Base-by-base conservation (phyloP, 2,888 invertebrate species). In the Chironomus tentans region DNA sequence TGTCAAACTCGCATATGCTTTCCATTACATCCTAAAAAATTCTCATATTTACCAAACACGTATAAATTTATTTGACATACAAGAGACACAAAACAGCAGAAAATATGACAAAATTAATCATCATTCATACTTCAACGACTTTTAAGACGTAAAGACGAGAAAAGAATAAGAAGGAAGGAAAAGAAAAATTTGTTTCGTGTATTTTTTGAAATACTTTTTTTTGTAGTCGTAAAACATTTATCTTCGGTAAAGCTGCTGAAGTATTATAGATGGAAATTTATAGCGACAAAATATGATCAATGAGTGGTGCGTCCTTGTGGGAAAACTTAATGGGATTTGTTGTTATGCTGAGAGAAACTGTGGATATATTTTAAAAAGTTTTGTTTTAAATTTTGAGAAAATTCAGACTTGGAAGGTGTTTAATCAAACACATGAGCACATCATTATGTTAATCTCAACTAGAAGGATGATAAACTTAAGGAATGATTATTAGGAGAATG, bases 71-170 rank as follows among this genome's bases (percentile, higher is more conserved):
- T 62, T 15, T 24, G 65, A 65, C 65, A 65, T 65, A 6, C 21
- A 18, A 24, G 12, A 21, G 65, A 56, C 21, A 22, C 21, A 21
- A 21, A 38, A 38, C 38, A 38, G 62, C 13, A 24, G 21, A 65
- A 65, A 65, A 65, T 65, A 24, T 65, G 65, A 65, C 65, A 65
- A 65, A 65, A 65, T 65, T 65, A 65, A 65, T 65, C 65, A 65
- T 65, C 21, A 65, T 18, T 56, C 18, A 56, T 56, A 56, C 56
- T 5, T 56, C n/a, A 56, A 18, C 56, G 38, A 38, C 38, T 38
- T 38, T 7, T 18, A 15, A 56, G 56, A 56, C 18, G 15, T 4
- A 18, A 50, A n/a, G n/a, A 15, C 15, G 50, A 50, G 50, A 5
- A 38, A 38, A 50, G 47, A 48, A 13, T 4, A 13, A 50, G 56